Evolutionary conservation across 2,113 vertebrate genomes (phyloP), one percentile per base, ranked within the genome.

Genomic region (Laticauda colubrina): DNA sequence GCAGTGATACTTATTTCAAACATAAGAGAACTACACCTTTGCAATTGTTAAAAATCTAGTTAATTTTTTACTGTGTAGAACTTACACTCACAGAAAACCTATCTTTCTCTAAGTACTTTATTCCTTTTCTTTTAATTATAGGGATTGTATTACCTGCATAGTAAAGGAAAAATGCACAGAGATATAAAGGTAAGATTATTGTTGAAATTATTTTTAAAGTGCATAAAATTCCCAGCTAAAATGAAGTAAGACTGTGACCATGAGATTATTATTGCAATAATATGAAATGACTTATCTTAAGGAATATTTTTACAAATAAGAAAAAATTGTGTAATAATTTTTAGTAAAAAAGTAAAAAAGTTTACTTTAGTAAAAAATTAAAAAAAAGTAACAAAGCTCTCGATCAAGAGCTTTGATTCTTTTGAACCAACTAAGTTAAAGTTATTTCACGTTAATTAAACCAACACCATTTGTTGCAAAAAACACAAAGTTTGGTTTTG

Each of bases 101-200:
- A 2, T 29, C n/a, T 89, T 95, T 95, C 95, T 95, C 89, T 57
- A 24, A 69, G 15, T 53, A 20, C 14, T 55, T 64, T 94, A 64
- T 94, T 93, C 26, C 57, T 69, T 87, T 95, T 85, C 75, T 95
- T 94, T 93, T 91, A 92, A 91, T 69, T 97, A 20, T 94, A 98
- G 98, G 98, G 98, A 88, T 96, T 98, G 2, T 98, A 97, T 96
- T 98, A 98, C 92, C 98, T 98, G 95, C 98, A 98, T 94, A 98
- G 97, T 97, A 98, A 98, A 98, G 98, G 98, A 96, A 98, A 98
- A 97, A 98, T 98, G 98, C 98, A 98, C 96, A 97, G 98, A 97
- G 98, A 98, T 94, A 98, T 98, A 96, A 98, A 98, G 98, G 98
- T 99, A 97, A 89, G 96, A 91, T 51, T 89, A 7, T 18, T 0